Conservation (phyloP, 2,888 invertebrate species). For the Dione vanillae region DNA sequence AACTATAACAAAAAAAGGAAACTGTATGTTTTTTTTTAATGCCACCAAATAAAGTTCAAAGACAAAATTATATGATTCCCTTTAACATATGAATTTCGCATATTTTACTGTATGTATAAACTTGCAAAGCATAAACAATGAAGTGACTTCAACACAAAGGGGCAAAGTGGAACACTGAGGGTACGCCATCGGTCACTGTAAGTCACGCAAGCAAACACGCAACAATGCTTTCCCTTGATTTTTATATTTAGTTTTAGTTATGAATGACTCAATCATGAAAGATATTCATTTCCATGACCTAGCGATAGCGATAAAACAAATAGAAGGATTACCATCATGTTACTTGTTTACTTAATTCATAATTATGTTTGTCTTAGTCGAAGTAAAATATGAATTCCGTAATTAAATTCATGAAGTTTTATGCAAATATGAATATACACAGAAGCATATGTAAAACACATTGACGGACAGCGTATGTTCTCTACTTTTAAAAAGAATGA, state of each 20-base stretch:
- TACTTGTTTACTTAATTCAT: neutral
- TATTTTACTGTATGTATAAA: constrained; percentile 8
- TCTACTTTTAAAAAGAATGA: constrained; percentile 21
- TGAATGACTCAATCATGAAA: constrained; percentile 62
- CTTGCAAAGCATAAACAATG: constrained; percentile 55
- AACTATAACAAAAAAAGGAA: too few species aligned
- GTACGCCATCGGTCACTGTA: constrained; percentile 55
- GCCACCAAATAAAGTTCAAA: neutral
- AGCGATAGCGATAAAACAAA: constrained; percentile 11
- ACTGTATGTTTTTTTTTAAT: neutral
- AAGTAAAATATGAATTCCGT: neutral
- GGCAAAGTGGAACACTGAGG: constrained; percentile 65
- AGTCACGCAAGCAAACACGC: constrained; percentile 76
- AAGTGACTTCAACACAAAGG: constrained; percentile 64
- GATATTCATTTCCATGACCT: constrained; percentile 26
- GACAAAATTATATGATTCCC: neutral
- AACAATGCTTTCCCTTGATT: constrained; percentile 67
- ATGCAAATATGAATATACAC: neutral
- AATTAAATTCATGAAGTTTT: neutral
- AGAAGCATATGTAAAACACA: neutral
- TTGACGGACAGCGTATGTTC: neutral
- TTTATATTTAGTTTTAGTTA: constrained; percentile 54
- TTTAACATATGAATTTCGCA: constrained; percentile 16
- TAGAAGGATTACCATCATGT: neutral
- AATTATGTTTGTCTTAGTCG: neutral